Evolutionary conservation across 2,797 vertebrate genomes (phyloP).

Genomic region (Cynodonichthys magdalenae): DNA sequence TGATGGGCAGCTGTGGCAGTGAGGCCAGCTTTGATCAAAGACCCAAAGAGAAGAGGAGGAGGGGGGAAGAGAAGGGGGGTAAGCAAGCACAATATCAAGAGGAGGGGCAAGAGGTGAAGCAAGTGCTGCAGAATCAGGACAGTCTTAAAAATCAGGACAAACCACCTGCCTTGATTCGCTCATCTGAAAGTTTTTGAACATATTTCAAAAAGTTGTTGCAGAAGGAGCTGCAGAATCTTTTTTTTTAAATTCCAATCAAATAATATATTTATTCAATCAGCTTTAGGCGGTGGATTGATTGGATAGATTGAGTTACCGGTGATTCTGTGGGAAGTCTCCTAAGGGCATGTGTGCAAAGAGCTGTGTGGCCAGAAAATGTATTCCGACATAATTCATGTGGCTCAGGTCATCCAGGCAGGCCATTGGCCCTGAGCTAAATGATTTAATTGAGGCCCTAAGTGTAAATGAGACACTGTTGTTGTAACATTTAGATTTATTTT

Average conservation of each 20-base stretch:
- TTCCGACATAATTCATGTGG: constrained; percentile 58
- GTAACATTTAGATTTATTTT: constrained; percentile 1
- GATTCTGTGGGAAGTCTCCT: constrained; percentile 71
- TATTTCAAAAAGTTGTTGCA: constrained; percentile 4
- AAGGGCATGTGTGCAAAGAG: constrained; percentile 75
- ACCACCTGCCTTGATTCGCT: constrained; percentile 71
- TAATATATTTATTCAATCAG: constrained; percentile 79
- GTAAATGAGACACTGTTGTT: constrained; percentile 14
- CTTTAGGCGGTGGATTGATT: constrained; percentile 73
- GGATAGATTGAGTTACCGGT: constrained; percentile 73
- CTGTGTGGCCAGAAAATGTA: constrained; percentile 66
- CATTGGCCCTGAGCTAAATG: constrained; percentile 54
- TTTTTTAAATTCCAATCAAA: constrained; percentile 59
- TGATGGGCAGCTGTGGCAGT: constrained; percentile 79
- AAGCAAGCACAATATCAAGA: constrained; percentile 29
- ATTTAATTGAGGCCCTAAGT: constrained; percentile 43
- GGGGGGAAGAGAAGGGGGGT: constrained; percentile 30
- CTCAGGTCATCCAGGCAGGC: constrained; percentile 62
- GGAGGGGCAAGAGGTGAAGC: constrained; percentile 50
- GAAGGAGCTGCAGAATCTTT: not conserved
- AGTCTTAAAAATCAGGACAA: constrained; percentile 57
- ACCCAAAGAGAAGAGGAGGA: constrained; percentile 46
- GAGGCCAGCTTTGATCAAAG: constrained; percentile 83
- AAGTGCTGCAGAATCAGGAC: constrained; percentile 59
- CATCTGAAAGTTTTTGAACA: not conserved